A percentile compares a stretch with the other conserved stretches of the same genome.
These are phyloP conservation scores for Babyrousa celebensis DNA, from an alignment of 2,797 vertebrate genomes.

Conservation along the genomic window DNA sequence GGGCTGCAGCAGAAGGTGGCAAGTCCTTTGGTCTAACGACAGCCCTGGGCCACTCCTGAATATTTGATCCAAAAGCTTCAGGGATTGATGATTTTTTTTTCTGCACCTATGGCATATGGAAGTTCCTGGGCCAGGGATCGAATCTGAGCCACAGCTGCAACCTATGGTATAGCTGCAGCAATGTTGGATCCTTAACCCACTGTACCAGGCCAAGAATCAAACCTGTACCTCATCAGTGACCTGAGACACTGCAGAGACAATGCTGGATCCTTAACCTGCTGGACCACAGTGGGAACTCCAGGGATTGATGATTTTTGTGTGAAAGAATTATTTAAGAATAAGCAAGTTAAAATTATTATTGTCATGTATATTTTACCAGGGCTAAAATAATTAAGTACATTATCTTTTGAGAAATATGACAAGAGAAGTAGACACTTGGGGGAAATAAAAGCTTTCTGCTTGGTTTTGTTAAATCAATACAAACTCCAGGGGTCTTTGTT, in stretches of 20 bases:
- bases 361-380: slow-evolving; percentile 71
- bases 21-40: neutral
- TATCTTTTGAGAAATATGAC: slow-evolving; percentile 82
- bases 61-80: slow-evolving; percentile 65
- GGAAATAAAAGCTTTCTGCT: slow-evolving; percentile 80
- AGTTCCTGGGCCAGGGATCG: too few species aligned
- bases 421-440: slow-evolving; percentile 72
- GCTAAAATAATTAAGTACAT: slow-evolving; percentile 77
- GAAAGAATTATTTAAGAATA: slow-evolving; percentile 76
- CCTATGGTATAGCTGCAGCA: too few species aligned
- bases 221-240: too few species aligned
- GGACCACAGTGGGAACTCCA: slow-evolving; percentile 10
- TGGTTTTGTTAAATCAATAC: slow-evolving; percentile 77
- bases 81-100: slow-evolving; percentile 59
- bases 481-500: slow-evolving; percentile 63
- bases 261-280: too few species aligned
- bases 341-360: slow-evolving; percentile 70
- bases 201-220: too few species aligned
- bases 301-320: slow-evolving; percentile 65
- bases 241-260: too few species aligned
- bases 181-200: too few species aligned
- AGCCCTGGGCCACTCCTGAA: slow-evolving; percentile 33
- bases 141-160: too few species aligned
- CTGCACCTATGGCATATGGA: too few species aligned
- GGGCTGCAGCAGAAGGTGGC: slow-evolving; percentile 43